These are phyloP conservation scores for Entelurus aequoreus DNA, from an alignment of 2,113 vertebrate genomes.

Conservation along the genomic window DNA sequence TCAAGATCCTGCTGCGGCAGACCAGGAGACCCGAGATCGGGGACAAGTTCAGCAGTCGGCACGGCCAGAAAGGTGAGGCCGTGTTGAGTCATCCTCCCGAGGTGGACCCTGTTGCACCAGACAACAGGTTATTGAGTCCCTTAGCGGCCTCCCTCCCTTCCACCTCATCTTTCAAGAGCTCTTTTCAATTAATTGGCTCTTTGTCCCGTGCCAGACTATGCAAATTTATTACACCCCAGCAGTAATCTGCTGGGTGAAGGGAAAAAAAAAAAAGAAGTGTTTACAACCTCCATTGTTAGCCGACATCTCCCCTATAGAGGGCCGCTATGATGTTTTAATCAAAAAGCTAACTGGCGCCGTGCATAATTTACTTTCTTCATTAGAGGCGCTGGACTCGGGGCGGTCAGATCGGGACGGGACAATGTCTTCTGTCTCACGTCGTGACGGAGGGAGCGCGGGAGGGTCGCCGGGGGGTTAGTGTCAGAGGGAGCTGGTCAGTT, in stretches of 20 bases:
- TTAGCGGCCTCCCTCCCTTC: constrained; percentile 82
- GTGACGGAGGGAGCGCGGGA: constrained; percentile 39
- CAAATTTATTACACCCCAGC: constrained; percentile 95
- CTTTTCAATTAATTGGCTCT: constrained; percentile 98
- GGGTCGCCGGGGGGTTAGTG: constrained; percentile 58
- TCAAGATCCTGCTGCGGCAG: constrained; percentile 97
- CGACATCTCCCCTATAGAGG: constrained; percentile 80
- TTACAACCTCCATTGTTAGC: constrained; percentile 92
- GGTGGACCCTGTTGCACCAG: background rate
- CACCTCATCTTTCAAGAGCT: constrained; percentile 75
- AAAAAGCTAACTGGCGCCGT: constrained; percentile 87
- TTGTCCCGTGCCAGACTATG: constrained; percentile 95
- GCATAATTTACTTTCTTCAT: constrained; percentile 75
- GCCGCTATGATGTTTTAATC: constrained; percentile 96
- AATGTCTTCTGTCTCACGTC: constrained; percentile 57
- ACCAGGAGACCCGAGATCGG: constrained; percentile 95
- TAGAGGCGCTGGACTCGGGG: constrained; percentile 58
- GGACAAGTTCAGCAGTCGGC: constrained; percentile 98
- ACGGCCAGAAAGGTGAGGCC: constrained; percentile 91
- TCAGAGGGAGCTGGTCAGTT: constrained; percentile 9
- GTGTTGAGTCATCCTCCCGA: background rate
- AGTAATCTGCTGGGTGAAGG: constrained; percentile 78
- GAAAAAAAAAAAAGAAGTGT: constrained; percentile 67
- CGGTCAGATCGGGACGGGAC: constrained; percentile 61
- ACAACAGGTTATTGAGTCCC: constrained; percentile 79